Evolutionary conservation across 2,797 vertebrate species (phyloP), one percentile per base, ranked within the genome.

Genomic region (Yasuhikotakia modesta): DNA sequence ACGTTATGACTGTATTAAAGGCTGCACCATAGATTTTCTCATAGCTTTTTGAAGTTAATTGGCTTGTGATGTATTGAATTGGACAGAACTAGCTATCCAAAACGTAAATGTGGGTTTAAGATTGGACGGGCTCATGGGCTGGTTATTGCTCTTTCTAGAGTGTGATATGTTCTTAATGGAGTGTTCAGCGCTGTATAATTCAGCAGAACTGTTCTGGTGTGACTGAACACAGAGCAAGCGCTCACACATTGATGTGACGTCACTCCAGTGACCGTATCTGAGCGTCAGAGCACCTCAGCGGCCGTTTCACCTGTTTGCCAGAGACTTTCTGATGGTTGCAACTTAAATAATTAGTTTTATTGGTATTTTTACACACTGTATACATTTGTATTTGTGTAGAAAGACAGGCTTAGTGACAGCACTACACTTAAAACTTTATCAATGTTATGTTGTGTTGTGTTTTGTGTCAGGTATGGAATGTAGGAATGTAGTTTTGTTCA

Each of bases 11-110:
- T 76, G 64, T 68, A 48, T 76, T 68, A 46, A 16, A 27, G 52
- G n/a, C 52, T 32, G 63, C 74, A 32, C 48, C 74, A 68, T 76
- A 76, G 74, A 68, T 46, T 76, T 57, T 21, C 50, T 58, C 45
- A 27, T 43, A 60, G 70, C 70, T 21, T 67, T 73, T 68, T 19
- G 21, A 32, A 17, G 39, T 58, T 68, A 58, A 67, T 67, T 66
- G 63, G 16, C 50, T 66, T n/a, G 2, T 76, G 53, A 76, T 76
- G 74, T 16, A 76, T 60, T 68, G 39, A 32, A 60, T 58, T 48
- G 64, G 35, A 68, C 64, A 17, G 53, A 68, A 21, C 48, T 66
- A 45, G 74, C 43, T 13, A 48, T 45, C 27, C 60, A 53, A 73
- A 74, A 50, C 22, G 8, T 24, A 68, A 30, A 74, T 68, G 52